Conservation (phyloP, 2,113 vertebrate species). For the Ranitomeya imitator region DNA sequence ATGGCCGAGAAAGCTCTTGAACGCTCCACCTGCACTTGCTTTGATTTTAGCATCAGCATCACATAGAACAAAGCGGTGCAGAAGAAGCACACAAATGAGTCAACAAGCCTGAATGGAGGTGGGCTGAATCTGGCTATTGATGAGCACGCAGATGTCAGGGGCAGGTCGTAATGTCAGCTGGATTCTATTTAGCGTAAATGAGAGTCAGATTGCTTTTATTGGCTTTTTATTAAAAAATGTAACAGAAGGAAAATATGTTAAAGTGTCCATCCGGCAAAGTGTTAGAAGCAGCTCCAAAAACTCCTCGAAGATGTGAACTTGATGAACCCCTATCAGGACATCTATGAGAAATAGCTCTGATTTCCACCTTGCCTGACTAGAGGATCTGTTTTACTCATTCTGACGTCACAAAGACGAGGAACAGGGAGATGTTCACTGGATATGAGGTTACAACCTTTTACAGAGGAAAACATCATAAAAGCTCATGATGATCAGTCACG, state of each 20-base stretch:
- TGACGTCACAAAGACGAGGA: constrained; percentile 11
- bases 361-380: background rate
- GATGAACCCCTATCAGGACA: constrained; percentile 31
- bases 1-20: constrained; percentile 69
- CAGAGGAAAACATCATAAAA: constrained; percentile 24
- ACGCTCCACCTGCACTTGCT: constrained; percentile 72
- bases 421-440: constrained; percentile 18
- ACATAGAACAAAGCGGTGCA: constrained; percentile 54
- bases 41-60: constrained; percentile 67
- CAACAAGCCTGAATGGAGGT: constrained; percentile 64
- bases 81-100: constrained; percentile 68
- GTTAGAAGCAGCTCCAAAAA: constrained; percentile 34
- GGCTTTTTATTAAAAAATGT: constrained; percentile 57
- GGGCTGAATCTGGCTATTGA: constrained; percentile 66
- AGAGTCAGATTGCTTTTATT: constrained; percentile 57
- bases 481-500: background rate
- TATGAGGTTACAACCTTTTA: background rate
- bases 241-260: constrained; percentile 56
- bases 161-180: constrained; percentile 64
- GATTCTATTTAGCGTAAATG: constrained; percentile 63
- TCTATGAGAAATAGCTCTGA: background rate
- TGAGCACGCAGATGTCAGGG: constrained; percentile 64
- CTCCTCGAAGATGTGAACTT: constrained; percentile 28
- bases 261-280: constrained; percentile 54
- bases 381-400: constrained; percentile 24